Base-by-base conservation (phyloP, 2,888 invertebrate genomes). In the Eupithecia exiguata region DNA sequence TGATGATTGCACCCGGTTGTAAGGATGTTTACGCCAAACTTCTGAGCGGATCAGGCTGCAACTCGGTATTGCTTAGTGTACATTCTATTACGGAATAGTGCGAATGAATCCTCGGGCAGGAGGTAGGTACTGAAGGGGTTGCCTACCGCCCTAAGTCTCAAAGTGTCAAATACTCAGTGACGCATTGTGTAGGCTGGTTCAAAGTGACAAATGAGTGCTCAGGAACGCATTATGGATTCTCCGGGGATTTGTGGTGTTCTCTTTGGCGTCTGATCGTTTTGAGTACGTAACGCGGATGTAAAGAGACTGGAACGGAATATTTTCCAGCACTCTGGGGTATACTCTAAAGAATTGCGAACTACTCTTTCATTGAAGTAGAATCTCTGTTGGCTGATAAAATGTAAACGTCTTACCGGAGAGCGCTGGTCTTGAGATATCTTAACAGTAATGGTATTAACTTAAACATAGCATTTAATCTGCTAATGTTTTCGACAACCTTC, bases 151-250 rank as follows among this genome's bases (percentile, higher is more conserved):
- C 58, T 58, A 12, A 14, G 58, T 58, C 58, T 58, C 58, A 58
- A 58, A 58, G 66, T 61, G 75, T 75, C 68, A 38, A 70, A 72
- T 71, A 35, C 68, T 72, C 62, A 61, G 69, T 35, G 65, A 53
- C 61, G 38, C 58, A 61, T 71, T 46, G 69, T 25, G 65, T 68
- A 43, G n/a, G 67, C 30, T 68, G 69, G 68, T 67, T 70, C 77
- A 71, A 75, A 79, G 79, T 82, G 84, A 83, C 85, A 84, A 85
- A 86, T 82, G 82, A 84, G 80, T 80, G 78, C 83, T 81, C 78
- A 77, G 79, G 61, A 35, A 75, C 79, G 84, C 82, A 84, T 88
- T 87, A 84, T 83, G 81, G 85, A 87, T 87, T 89, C 82, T 82
- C 71, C 79, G 76, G 77, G 87, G 88, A 88, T 90, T 88, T 86